These are phyloP conservation scores for Choreutis nemorana DNA, from an alignment of 2,888 invertebrate genomes.

Conservation along the genomic window DNA sequence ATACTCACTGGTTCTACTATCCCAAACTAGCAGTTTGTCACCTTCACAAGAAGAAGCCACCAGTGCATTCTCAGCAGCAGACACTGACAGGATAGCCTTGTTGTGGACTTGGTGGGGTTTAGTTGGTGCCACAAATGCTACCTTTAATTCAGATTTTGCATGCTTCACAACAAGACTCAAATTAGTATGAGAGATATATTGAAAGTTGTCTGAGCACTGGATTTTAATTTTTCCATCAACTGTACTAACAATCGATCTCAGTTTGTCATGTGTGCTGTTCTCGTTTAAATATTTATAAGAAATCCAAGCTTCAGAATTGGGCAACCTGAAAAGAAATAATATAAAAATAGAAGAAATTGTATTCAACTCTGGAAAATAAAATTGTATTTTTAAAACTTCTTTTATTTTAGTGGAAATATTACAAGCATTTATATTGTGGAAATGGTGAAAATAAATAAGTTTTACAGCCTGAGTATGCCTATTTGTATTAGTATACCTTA, in stretches of 20 bases:
- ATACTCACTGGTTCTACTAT: conserved; percentile 63
- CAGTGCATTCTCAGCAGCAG: conserved; percentile 67
- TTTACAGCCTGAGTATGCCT: too few species aligned
- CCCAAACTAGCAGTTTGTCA: conserved; percentile 70
- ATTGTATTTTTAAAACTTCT: neutral
- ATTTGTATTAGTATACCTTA: too few species aligned
- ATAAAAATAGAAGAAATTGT: neutral
- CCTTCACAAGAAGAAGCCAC: conserved; percentile 69
- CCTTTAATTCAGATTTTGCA: conserved; percentile 37
- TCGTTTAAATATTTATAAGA: conserved; percentile 50
- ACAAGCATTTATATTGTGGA: neutral
- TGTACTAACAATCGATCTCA: conserved; percentile 30
- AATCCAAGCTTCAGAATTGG: conserved; percentile 56
- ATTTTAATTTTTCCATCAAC: conserved; percentile 48
- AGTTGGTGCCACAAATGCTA: conserved; percentile 60
- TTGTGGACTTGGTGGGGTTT: conserved; percentile 50
- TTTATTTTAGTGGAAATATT: neutral
- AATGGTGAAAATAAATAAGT: too few species aligned
- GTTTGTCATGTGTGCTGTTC: conserved; percentile 42
- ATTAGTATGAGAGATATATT: conserved; percentile 41
- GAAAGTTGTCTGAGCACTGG: conserved; percentile 39
- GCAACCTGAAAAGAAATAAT: conserved; percentile 38
- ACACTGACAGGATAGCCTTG: conserved; percentile 64
- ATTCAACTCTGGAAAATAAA: neutral
- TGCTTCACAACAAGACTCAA: conserved; percentile 53